A percentile compares a stretch with the other conserved stretches of the same genome.
These are phyloP conservation scores for Adelognathus sp. DNA, from an alignment of 2,888 invertebrate genomes.

Conservation along the genomic window DNA sequence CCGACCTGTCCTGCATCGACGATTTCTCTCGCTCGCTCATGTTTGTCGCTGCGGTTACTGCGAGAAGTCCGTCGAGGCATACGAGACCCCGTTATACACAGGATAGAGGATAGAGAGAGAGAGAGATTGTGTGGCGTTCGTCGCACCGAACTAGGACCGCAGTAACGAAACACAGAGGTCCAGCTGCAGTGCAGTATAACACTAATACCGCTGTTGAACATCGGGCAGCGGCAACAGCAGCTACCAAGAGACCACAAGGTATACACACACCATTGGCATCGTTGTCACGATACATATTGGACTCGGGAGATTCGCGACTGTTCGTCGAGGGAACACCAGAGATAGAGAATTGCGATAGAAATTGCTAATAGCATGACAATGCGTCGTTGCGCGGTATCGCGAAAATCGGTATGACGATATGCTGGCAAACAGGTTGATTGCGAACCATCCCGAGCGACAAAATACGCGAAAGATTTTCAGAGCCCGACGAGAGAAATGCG, in stretches of 20 bases:
- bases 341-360: constrained; percentile 4
- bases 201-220: constrained; percentile 11
- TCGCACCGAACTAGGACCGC: constrained; percentile 33
- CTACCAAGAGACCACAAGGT: background rate
- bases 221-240: constrained; percentile 4
- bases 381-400: background rate
- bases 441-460: background rate
- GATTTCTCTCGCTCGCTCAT: constrained; percentile 13
- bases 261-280: constrained; percentile 20
- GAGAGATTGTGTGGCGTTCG: background rate
- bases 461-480: background rate
- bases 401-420: background rate
- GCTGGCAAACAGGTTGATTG: background rate
- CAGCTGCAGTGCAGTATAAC: constrained; percentile 55
- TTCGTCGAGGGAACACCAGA: constrained; percentile 2
- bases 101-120: background rate
- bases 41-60: constrained; percentile 46
- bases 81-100: constrained; percentile 1
- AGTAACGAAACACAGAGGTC: constrained; percentile 33
- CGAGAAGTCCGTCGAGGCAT: constrained; percentile 18
- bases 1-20: background rate
- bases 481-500: background rate
- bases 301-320: constrained; percentile 28
- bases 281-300: constrained; percentile 34
- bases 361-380: background rate